Evolutionary conservation across 2,113 vertebrate species (phyloP).

Genomic region (Eulacestoma nigropectus): DNA sequence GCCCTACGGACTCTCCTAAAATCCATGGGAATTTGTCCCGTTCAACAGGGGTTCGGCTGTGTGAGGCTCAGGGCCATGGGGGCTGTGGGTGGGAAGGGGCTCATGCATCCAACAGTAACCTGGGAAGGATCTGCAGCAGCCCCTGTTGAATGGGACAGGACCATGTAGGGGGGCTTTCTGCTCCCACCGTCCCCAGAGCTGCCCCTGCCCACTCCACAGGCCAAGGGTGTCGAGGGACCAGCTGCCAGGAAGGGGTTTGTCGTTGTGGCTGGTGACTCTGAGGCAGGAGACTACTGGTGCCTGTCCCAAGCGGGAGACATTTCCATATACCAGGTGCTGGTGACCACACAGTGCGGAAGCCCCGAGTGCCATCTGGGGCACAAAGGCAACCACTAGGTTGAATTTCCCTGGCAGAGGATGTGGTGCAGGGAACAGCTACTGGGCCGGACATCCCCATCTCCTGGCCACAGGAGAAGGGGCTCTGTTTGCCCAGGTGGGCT

Average conservation of each 20-base stretch:
- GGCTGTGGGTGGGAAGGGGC: neutral
- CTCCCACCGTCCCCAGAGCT: neutral
- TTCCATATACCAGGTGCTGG: neutral
- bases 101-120: rapidly evolving
- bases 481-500: neutral
- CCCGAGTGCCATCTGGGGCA: neutral
- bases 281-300: neutral
- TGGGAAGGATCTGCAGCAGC: neutral
- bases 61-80: rapidly evolving
- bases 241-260: neutral
- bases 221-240: rapidly evolving
- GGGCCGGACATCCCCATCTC: rapidly evolving
- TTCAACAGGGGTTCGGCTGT: neutral
- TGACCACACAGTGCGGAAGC: rapidly evolving
- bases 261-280: rapidly evolving
- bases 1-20: rapidly evolving
- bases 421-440: neutral
- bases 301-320: neutral
- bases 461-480: neutral
- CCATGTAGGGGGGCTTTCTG: rapidly evolving
- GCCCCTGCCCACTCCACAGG: neutral
- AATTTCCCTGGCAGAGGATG: neutral
- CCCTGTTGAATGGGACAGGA: neutral
- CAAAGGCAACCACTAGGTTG: neutral
- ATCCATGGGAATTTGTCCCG: neutral